phyloP scores from a whole-genome alignment of 2,113 vertebrate genomes.

The Etheostoma spectabile region DNA sequence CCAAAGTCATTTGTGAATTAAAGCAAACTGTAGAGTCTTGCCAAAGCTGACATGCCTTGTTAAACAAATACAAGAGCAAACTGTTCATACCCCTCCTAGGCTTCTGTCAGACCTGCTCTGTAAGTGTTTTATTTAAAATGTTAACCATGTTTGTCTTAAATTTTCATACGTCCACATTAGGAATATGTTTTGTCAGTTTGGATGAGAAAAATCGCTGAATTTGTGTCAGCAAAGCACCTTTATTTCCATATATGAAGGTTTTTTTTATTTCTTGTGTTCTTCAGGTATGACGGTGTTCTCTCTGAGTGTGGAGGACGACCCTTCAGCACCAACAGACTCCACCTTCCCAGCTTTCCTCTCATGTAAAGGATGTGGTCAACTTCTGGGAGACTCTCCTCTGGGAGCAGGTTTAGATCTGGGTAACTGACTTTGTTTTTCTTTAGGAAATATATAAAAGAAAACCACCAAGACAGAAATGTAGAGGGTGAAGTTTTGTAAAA shows the following conservation, averaged over 20 bases:
- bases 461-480: too few relatives aligned
- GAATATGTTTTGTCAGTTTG: too few relatives aligned
- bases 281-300: constrained; percentile 74
- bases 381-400: constrained; percentile 78
- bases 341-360: constrained; percentile 79
- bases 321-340: constrained; percentile 68
- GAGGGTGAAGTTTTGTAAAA: too few relatives aligned
- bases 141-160: not conserved
- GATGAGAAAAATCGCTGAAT: too few relatives aligned
- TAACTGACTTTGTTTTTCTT: not conserved
- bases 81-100: not conserved
- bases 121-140: not conserved
- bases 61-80: not conserved
- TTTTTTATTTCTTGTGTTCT: not conserved
- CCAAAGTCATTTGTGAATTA: not conserved
- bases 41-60: not conserved
- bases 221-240: not conserved
- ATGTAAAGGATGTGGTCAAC: constrained; percentile 89
- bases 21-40: not conserved
- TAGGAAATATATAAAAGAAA: too few relatives aligned
- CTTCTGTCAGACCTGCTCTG: not conserved
- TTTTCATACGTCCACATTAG: not conserved
- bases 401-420: constrained; percentile 67
- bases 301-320: constrained; percentile 74
- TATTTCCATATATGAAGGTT: not conserved